Evolutionary conservation across 2,797 vertebrate genomes (phyloP), one percentile per base, ranked within the genome.

Genomic region (Cirrhinus molitorella): DNA sequence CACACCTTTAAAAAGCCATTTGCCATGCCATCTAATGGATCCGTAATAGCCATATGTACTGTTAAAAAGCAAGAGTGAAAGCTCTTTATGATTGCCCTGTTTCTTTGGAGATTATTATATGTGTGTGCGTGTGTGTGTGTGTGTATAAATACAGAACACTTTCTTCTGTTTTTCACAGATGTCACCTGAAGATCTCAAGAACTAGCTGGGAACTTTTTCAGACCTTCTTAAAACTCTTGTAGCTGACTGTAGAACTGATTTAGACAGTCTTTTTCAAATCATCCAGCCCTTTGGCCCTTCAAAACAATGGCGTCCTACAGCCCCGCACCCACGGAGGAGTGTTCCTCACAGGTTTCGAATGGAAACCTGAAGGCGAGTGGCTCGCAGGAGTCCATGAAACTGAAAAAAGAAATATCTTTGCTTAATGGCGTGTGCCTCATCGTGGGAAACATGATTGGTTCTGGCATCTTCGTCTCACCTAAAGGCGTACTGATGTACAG

Each of bases 361-460:
- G 92, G 92, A 1, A 59, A 85, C 12, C 19, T 70, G 6, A 92
- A 91, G 59, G 61, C 86, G 9, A 59, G 12, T 0, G 70, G 85
- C 34, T 81, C 31, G 47, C 81, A 88, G 4, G 95, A 96, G 89
- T 94, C 93, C 37, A 96, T 98, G 93, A 95, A 95, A 90, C 94
- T 98, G 75, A 97, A 96, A 92, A 97, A 97, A 90, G 97, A 98
- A 93, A 98, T 98, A 90, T 97, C 97, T 0, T 94, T 98, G 53
- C 77, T 98, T 31, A 98, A 97, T 1, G 97, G 97, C 0, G 94
- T 98, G 71, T 96, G 95, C 85, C 95, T 98, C 57, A 98, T 98
- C 2, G 97, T 98, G 91, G 97, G 97, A 57, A 98, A 98, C 94
- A 98, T 98, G 97, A 98, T 98, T 3, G 97, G 97, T 82, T 98